Percentiles rank a stretch among this genome's conserved stretches.
Conservation (phyloP, 1,140 invertebrate genomes). For the Elysia chlorotica region DNA sequence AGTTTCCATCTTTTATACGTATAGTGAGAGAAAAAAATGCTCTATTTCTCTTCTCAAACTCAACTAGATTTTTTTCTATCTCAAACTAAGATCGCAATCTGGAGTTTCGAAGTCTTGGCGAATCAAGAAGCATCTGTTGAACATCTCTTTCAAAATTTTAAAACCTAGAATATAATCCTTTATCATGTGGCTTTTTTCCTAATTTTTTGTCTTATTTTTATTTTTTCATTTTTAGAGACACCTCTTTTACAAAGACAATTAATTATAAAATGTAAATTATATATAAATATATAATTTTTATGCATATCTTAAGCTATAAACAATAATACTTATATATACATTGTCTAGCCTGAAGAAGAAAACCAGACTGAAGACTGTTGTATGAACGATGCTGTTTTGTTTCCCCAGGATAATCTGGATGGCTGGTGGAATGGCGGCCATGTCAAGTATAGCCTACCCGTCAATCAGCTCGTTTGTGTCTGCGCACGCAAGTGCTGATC, state of each 20-base stretch:
- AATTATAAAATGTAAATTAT: not conserved
- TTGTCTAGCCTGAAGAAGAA: no score
- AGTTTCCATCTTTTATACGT: not conserved
- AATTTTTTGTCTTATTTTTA: not conserved
- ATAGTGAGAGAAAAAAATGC: no score
- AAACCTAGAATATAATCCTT: no score
- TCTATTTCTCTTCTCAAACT: no score
- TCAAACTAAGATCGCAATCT: not conserved
- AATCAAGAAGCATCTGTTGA: not conserved
- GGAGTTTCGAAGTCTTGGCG: not conserved
- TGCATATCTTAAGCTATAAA: no score
- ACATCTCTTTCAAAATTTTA: not conserved
- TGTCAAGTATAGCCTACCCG: constrained; percentile 92
- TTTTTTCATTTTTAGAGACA: not conserved
- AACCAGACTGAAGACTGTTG: no score
- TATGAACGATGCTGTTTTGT: not conserved
- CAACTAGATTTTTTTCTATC: no score
- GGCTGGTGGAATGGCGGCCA: constrained; percentile 91
- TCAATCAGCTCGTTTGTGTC: constrained; percentile 99
- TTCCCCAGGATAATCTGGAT: constrained; percentile 96
- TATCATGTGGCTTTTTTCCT: no score
- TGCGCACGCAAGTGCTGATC: constrained; percentile 92
- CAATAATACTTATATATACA: no score
- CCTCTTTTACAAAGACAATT: no score
- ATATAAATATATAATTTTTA: not conserved